Evolutionary conservation across 2,113 vertebrate genomes (phyloP), one percentile per base, ranked within the genome.

Genomic region (Alexandromys fortis): DNA sequence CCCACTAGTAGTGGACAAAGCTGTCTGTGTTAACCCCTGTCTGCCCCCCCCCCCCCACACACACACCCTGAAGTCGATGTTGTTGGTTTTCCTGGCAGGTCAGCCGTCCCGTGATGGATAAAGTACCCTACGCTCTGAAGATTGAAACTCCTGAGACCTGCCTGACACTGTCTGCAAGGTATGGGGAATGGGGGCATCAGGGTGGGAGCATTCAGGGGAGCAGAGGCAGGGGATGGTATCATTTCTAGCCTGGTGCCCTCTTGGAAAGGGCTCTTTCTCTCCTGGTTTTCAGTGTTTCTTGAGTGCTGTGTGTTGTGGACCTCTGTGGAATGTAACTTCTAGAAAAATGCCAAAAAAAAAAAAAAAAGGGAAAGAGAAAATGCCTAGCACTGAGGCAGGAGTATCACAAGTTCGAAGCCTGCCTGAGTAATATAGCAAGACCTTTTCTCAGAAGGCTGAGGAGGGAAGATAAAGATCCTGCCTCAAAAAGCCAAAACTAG

Each of bases 111-210:
- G 96, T 99, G 94, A 97, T 98, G 95, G 99, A 99, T 88, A 99
- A 99, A 89, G 98, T 98, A 76, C 99, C 99, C 89, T 99, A 99
- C 1, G 97, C 98, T 33, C 98, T 99, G 92, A 99, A 98, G 98
- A 99, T 99, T 16, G 99, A 99, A 97, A 99, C 97, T 67, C 94
- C 98, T 7, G 99, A 99, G 93, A 97, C 98, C 82, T 99, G 99
- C 97, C 99, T 99, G 97, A 99, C 96, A 22, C 97, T 99, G 72
- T 99, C 99, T 79, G 99, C 99, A 65, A 99, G 99, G 99, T 99
- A 98, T 10, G 95, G 89, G n/a, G 45, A 68, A 35, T 1, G 45
- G 21, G 13, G n/a, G 3, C 33, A 2, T 49, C 42, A 21, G 30
- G 47, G n/a, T 30, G 76, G 67, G 79, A 76, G 47, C 3, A 2